Base-by-base conservation (phyloP, 1,140 invertebrate species). In the Penaeus vannamei region DNA sequence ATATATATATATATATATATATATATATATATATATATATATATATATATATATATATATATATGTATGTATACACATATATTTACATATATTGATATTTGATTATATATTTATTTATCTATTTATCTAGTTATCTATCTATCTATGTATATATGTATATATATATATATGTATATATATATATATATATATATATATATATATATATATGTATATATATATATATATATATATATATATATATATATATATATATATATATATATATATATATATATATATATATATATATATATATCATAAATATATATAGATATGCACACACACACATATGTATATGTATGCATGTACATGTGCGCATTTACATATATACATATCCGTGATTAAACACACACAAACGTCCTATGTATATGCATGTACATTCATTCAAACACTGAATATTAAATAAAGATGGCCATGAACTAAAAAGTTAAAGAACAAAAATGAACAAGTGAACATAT, bases 61-160 rank as follows among this genome's bases (percentile, higher is more conserved):
- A 53, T n/a, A 82, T 53, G 60, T 53, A 82, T 82, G 60, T 59
- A 83, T 60, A 46, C 12, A 60, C 62, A 26, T 59, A 60, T 62
- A 42, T 42, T 19, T 82, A 53, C 23, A n/a, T 53, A 82, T 82
- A 82, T 53, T 23, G 1, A 82, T 53, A 82, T 53, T 61, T 82
- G 60, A 26, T 62, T 23, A 46, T 12, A 60, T 83, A 26, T n/a
- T 26, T 61, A 59, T 61, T 26, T n/a, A 59, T 60, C 19, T 60
- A 26, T 83, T 1, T 61, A 59, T 46, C 62, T 59, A 59, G 22
- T 29, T 12, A 83, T 60, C 62, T 23, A 26, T n/a, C 62, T 61
- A 26, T 53, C 53, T 82, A 82, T 53, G 7, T 82, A 82, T 82
- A 82, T 82, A 82, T 46, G 59, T 82, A 82, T 82, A 53, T 20